These are phyloP conservation scores for Magallana ariakensis DNA, from an alignment of 1,140 invertebrate genomes.

Conservation along the genomic window DNA sequence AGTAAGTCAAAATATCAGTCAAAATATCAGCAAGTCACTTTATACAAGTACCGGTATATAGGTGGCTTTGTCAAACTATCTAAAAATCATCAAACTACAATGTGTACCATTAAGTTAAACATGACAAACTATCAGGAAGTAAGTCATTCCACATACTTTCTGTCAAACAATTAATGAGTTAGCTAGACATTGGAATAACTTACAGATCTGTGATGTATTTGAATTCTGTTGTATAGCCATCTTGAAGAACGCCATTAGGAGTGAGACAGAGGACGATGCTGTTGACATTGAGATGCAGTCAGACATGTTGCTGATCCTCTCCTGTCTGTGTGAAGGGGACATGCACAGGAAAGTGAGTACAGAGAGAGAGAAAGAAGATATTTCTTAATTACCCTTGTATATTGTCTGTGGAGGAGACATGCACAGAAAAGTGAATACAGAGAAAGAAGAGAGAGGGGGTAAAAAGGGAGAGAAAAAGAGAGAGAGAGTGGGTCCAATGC, in stretches of 20 bases:
- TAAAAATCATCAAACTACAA: not conserved
- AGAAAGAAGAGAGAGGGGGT: not conserved
- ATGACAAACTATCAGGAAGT: not conserved
- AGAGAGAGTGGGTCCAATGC: not conserved
- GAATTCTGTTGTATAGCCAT: constrained; percentile 63
- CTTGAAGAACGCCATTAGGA: constrained; percentile 70
- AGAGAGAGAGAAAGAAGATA: not conserved
- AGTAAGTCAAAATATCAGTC: not conserved
- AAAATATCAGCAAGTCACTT: not conserved
- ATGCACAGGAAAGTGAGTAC: constrained; percentile 77
- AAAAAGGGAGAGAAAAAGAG: not conserved
- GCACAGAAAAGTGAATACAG: constrained; percentile 76
- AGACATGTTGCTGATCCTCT: constrained; percentile 78
- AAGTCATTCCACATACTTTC: not conserved
- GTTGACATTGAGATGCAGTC: constrained; percentile 80
- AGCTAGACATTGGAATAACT: not conserved
- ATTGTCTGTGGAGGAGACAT: constrained; percentile 79
- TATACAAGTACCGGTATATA: not conserved
- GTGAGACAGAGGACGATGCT: constrained; percentile 71
- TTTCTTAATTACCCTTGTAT: too few species aligned
- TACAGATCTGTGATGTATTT: not conserved
- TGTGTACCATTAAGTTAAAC: not conserved
- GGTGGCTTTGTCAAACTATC: not conserved
- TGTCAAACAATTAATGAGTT: not conserved
- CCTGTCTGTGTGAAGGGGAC: constrained; percentile 78